A percentile compares a stretch with the other conserved stretches of the same genome.
phyloP scores from a whole-genome alignment of 2,888 invertebrate genomes.

The Theodoxus fluviatilis region DNA sequence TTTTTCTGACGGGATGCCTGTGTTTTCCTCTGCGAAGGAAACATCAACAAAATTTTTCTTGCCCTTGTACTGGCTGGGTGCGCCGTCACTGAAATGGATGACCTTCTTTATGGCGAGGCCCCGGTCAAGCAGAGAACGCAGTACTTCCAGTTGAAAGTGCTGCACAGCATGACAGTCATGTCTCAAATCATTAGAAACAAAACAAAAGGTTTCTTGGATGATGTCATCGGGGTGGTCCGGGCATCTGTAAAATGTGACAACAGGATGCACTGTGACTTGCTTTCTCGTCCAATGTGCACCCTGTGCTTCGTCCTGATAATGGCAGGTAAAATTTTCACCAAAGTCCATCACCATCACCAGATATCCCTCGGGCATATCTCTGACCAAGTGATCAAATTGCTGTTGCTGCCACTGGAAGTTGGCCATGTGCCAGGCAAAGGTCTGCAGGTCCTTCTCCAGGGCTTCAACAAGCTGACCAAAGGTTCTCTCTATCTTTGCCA shows the following conservation, averaged over 20 bases:
- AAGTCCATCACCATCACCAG: no score
- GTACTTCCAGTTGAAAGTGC: not conserved
- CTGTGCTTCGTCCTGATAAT: no score
- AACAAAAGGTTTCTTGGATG: no score
- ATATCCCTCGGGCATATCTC: not conserved
- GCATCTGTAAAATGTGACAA: no score
- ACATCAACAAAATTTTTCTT: not conserved
- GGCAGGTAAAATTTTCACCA: no score
- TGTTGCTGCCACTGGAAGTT: not conserved
- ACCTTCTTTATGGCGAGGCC: slow-evolving; percentile 1
- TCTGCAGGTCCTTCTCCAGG: not conserved
- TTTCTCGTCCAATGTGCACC: no score
- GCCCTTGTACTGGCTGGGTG: slow-evolving; percentile 7
- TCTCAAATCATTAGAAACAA: not conserved
- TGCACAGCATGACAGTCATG: slow-evolving; percentile 4
- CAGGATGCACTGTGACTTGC: no score
- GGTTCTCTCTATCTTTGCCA: not conserved
- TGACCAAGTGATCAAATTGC: not conserved
- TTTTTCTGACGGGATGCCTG: not conserved
- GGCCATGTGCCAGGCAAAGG: not conserved
- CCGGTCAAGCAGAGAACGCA: not conserved
- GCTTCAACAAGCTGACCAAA: not conserved
- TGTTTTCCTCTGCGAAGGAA: not conserved
- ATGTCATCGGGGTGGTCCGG: no score
- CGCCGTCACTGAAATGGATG: slow-evolving; percentile 3